Evolutionary conservation across 2,888 invertebrate species (phyloP).

Genomic region (Stictocephala bisonia): DNA sequence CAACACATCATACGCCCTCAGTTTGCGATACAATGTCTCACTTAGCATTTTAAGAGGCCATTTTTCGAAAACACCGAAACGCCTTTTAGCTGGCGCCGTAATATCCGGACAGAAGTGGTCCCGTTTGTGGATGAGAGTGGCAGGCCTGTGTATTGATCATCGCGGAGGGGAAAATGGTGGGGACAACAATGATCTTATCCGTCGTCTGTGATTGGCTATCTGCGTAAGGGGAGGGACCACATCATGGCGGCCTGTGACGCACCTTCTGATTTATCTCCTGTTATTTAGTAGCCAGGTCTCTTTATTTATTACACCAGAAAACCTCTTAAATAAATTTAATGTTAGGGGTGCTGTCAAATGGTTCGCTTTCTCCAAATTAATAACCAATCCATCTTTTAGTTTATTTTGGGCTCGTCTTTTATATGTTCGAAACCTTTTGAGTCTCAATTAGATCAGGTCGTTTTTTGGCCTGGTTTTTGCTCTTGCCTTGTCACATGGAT

Average conservation of each 20-base stretch:
- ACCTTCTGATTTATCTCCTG: slow-evolving; percentile 6
- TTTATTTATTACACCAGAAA: slow-evolving; percentile 35
- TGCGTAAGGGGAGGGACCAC: slow-evolving; percentile 13
- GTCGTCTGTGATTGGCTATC: slow-evolving; percentile 31
- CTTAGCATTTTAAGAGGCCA: slow-evolving; percentile 24
- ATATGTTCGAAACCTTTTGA: too few relatives aligned
- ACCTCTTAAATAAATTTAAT: slow-evolving; percentile 33
- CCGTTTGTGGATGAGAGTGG: slow-evolving; percentile 21
- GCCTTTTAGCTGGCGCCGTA: background rate
- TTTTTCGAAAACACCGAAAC: slow-evolving; percentile 32
- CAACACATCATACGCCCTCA: too few relatives aligned
- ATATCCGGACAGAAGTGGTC: slow-evolving; percentile 15
- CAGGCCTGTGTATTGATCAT: slow-evolving; percentile 21
- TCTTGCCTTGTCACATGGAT: too few relatives aligned
- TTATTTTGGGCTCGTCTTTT: slow-evolving; percentile 7
- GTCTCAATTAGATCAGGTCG: too few relatives aligned
- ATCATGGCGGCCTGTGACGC: slow-evolving; percentile 37
- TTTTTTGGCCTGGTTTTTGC: too few relatives aligned
- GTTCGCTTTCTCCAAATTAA: slow-evolving; percentile 35
- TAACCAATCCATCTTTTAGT: slow-evolving; percentile 23
- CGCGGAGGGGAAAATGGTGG: background rate
- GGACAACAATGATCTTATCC: slow-evolving; percentile 54
- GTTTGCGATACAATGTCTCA: too few relatives aligned
- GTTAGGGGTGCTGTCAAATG: slow-evolving; percentile 31
- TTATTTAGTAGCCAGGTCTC: slow-evolving; percentile 8